Evolutionary conservation across 2,888 invertebrate species (phyloP), one percentile per base, ranked within the genome.

Genomic region (Coleophora flavipennella): DNA sequence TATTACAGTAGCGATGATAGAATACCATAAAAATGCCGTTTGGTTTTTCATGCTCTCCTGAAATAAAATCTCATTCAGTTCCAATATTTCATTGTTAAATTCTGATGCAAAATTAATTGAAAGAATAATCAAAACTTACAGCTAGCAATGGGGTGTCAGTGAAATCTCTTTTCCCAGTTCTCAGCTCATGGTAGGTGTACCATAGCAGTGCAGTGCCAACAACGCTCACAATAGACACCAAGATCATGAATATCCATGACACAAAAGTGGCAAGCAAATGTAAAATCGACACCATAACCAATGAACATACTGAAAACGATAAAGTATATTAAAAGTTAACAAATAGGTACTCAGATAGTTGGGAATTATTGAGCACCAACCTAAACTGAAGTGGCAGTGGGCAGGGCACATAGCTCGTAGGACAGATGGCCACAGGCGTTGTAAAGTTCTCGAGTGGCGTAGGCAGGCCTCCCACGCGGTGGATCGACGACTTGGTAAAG

Each of bases 11-110:
- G 96, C 94, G 51, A 95, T 85, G 50, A 97, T 92, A 11, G 96
- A 91, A 62, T 93, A 92, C 66, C 89, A 89, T 29, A 96, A 84
- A 66, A 97, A 95, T 1, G 95, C 94, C 43, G 88, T 89, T 77
- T 96, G 94, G 72, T 96, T 96, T 60, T 92, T 89, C 27, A 92
- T 86, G 38, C 93, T 91, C 73, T 96, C 94, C 71, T 93, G 88
- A 39, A 96, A 79, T 41, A 86, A 57, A 35, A 75, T n/a, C 9
- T 69, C 29, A 25, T 35, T 36, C 20, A 3, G 32, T 31, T 33
- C 25, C 6, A 20, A 20, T 3, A 6, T 20, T 20, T 20, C 20
- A n/a, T n/a, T n/a, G n/a, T n/a, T n/a, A n/a, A n/a, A n/a, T n/a
- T n/a, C n/a, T n/a, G n/a, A n/a, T n/a, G n/a, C n/a, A n/a, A n/a